Base-by-base conservation (phyloP, 2,113 vertebrate species). In the Rhipidura dahli region DNA sequence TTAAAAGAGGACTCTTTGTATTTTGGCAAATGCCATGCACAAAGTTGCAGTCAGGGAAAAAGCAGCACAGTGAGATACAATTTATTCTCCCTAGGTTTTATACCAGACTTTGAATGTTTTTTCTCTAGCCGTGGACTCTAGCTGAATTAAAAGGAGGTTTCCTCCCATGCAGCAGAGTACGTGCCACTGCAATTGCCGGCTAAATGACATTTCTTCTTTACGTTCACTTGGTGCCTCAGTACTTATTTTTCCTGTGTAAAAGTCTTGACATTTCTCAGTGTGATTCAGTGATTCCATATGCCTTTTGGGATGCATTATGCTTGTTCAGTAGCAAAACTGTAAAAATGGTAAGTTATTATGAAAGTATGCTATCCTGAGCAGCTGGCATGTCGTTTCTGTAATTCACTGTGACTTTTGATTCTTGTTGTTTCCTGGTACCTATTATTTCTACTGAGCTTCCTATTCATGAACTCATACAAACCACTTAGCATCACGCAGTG, bases 381-480 rank as follows among this genome's bases (percentile, higher is more conserved):
- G 93, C 83, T 96, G 82, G 84, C 70, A 37, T 83, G 64, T 89
- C 2, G 0, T 92, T 94, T 95, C 71, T 88, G 10, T 95, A 95
- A 95, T 96, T 97, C 56, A 70, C 76, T 79, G 49, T 95, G 94
- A 95, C 95, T 97, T 96, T 93, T 92, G 92, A 84, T 97, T 97
- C 87, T 91, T 95, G 16, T 97, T 97, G 83, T 96, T 97, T 97
- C 72, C 83, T 80, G 60, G 68, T 94, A 94, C 64, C 54, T 96
- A n/a, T 94, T 95, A 94, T 97, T 97, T 97, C 88, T 96, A 77
- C 71, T 70, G 93, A 93, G 89, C 80, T 96, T 96, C 86, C 85
- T 96, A 61, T 93, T 97, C 91, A 95, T 87, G 69, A 97, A 76
- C 80, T 87, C 44, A 27, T 85, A 84, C 82, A 93, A 94, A 89